Conservation (phyloP, 2,888 invertebrate genomes). For the Pseudococcus longispinus region DNA sequence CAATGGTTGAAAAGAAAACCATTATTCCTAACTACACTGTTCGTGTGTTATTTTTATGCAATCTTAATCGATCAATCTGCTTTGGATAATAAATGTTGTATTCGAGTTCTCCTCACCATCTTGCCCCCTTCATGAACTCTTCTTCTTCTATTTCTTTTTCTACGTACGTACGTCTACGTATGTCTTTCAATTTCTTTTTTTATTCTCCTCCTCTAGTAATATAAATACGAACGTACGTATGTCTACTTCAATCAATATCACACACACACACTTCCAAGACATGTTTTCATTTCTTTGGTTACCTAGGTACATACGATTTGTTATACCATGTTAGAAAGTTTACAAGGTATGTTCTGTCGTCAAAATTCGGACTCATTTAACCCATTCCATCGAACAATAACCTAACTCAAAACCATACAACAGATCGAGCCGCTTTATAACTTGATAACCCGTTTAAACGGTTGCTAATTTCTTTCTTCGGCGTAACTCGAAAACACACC, state of each 20-base stretch:
- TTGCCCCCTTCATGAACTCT: not conserved
- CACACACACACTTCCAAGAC: not conserved
- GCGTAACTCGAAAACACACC: not conserved
- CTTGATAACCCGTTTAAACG: slow-evolving; percentile 32
- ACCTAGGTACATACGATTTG: not conserved
- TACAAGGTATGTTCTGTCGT: not conserved
- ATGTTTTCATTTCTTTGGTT: slow-evolving; percentile 13
- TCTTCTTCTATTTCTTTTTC: not conserved
- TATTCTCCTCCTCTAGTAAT: not conserved
- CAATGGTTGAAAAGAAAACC: slow-evolving; percentile 24
- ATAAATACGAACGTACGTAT: not conserved
- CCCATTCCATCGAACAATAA: not conserved
- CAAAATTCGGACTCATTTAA: not conserved
- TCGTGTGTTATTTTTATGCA: slow-evolving; percentile 47
- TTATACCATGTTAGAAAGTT: not conserved
- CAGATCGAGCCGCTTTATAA: not conserved
- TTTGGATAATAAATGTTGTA: slow-evolving; percentile 37
- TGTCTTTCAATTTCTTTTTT: slow-evolving; percentile 4
- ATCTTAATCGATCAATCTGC: slow-evolving; percentile 55
- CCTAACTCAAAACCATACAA: not conserved
- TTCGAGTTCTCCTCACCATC: not conserved
- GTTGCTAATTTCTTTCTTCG: slow-evolving; percentile 24
- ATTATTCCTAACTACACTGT: slow-evolving; percentile 28
- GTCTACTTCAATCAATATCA: slow-evolving; percentile 1
- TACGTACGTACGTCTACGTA: not conserved